phyloP scores from a whole-genome alignment of 2,888 invertebrate genomes.

The Andrena praecox region DNA sequence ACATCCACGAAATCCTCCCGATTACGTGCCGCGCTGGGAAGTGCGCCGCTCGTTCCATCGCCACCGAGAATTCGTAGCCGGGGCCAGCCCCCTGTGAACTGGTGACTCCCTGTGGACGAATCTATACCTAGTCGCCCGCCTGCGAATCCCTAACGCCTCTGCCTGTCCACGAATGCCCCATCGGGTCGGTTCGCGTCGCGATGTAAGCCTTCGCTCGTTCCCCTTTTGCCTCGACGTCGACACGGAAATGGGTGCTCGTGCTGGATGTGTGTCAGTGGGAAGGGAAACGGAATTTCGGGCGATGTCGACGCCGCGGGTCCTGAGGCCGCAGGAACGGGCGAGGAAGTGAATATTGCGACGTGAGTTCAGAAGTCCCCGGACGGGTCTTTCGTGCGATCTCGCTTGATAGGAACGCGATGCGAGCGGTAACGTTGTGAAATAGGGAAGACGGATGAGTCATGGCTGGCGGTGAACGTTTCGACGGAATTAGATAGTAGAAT shows the following conservation, averaged over 20 bases:
- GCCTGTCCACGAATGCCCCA: not conserved
- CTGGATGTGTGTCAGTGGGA: slow-evolving; percentile 18
- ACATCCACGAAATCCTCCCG: slow-evolving; percentile 3
- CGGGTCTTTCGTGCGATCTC: not conserved
- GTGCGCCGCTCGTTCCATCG: not conserved
- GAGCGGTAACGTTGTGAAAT: not conserved
- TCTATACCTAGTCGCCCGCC: slow-evolving; percentile 18
- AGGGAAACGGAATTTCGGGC: not conserved
- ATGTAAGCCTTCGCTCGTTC: not conserved
- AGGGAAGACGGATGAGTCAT: not conserved
- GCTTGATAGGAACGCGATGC: not conserved
- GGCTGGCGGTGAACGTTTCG: too few relatives aligned
- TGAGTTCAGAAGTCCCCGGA: not conserved
- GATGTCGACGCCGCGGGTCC: not conserved
- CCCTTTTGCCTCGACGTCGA: not conserved
- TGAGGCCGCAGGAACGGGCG: not conserved
- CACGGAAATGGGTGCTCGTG: not conserved
- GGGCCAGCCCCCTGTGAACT: not conserved
- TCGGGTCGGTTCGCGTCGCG: not conserved
- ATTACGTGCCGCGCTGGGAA: not conserved
- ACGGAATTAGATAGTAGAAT: too few relatives aligned
- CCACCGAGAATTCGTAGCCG: not conserved
- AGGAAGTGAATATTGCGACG: not conserved
- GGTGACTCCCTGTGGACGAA: slow-evolving; percentile 17
- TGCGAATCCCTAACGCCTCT: slow-evolving; percentile 7